These are phyloP conservation scores for Chymomyza costata DNA, from an alignment of 1,140 invertebrate species.

Conservation along the genomic window DNA sequence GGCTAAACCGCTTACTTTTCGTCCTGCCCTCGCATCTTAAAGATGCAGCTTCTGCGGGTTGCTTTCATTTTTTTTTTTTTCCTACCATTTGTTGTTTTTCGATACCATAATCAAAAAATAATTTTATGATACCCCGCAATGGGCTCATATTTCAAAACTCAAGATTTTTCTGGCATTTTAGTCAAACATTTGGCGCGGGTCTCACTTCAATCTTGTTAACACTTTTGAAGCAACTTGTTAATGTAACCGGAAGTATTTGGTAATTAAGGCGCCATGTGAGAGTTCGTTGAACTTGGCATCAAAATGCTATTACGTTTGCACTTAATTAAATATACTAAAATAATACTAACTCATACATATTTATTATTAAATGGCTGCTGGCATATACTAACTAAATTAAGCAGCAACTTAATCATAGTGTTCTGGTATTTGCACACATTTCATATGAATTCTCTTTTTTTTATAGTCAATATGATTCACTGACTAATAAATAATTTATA, in stretches of 20 bases:
- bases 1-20: too few relatives aligned
- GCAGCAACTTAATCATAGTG: constrained; percentile 34
- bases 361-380: background rate
- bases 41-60: too few relatives aligned
- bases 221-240: too few relatives aligned
- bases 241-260: constrained; percentile 16
- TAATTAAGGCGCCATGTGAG: constrained; percentile 8
- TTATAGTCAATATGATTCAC: constrained; percentile 17
- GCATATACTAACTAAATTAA: constrained; percentile 6
- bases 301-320: constrained; percentile 35
- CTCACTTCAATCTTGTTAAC: too few relatives aligned
- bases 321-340: constrained; percentile 51
- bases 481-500: constrained; percentile 41
- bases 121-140: constrained; percentile 28
- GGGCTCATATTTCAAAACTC: too few relatives aligned
- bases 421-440: constrained; percentile 14
- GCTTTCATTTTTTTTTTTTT: background rate
- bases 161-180: too few relatives aligned
- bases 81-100: too few relatives aligned
- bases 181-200: too few relatives aligned
- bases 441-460: constrained; percentile 2
- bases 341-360: constrained; percentile 9
- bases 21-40: too few relatives aligned
- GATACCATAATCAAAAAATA: constrained; percentile 40
- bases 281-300: background rate